Conservation (phyloP, 2,888 invertebrate genomes). For the Phrixothrix hirtus region DNA sequence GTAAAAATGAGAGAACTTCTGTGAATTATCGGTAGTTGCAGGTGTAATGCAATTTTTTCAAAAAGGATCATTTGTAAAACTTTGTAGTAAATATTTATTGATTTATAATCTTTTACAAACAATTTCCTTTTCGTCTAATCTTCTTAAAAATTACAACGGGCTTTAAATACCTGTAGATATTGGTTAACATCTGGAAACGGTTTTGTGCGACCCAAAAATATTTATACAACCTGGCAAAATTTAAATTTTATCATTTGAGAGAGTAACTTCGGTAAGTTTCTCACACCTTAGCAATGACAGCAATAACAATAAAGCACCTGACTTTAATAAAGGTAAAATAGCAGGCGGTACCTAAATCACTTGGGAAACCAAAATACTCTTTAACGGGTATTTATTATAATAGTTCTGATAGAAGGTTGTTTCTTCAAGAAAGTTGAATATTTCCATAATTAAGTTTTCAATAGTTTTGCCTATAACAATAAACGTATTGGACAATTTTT, state of each 20-base stretch:
- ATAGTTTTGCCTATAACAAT: no score
- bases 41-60: neutral
- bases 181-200: slow-evolving; percentile 24
- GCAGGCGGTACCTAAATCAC: slow-evolving; percentile 25
- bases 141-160: slow-evolving; percentile 13
- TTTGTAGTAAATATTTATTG: slow-evolving; percentile 5
- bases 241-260: slow-evolving; percentile 33
- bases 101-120: slow-evolving; percentile 8
- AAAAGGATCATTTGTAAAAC: no score
- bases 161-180: slow-evolving; percentile 13
- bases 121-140: slow-evolving; percentile 6
- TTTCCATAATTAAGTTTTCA: no score
- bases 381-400: no score
- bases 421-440: no score
- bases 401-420: no score
- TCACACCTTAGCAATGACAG: slow-evolving; percentile 31
- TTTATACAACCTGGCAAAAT: slow-evolving; percentile 32
- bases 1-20: no score
- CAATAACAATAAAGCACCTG: slow-evolving; percentile 32
- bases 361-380: no score
- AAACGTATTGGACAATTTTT: no score
- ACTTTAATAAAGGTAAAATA: slow-evolving; percentile 25
- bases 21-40: neutral
- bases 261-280: slow-evolving; percentile 18
- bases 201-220: slow-evolving; percentile 11